phyloP scores from a whole-genome alignment of 2,797 vertebrate genomes.

The Dipus sagitta region DNA sequence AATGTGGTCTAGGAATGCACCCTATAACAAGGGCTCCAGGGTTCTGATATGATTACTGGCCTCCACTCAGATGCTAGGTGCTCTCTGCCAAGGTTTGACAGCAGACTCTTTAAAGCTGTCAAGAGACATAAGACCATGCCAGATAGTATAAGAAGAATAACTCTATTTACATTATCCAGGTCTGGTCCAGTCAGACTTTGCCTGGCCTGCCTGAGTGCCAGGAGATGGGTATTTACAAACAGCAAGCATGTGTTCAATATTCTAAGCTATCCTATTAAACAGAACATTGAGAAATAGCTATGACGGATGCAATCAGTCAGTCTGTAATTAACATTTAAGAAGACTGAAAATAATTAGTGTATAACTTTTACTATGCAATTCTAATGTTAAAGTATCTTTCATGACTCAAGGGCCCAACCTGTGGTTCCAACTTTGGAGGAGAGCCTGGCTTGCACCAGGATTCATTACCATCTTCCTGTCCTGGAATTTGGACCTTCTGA shows the following conservation, averaged over 20 bases:
- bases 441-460: not conserved
- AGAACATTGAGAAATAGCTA: conserved; percentile 3
- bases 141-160: not conserved
- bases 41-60: not conserved
- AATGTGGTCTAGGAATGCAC: not conserved
- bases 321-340: not conserved
- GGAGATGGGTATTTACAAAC: not conserved
- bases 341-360: not conserved
- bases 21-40: not conserved
- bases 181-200: not conserved
- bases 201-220: not conserved
- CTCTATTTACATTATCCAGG: not conserved
- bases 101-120: not conserved
- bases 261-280: conserved; percentile 19
- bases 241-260: not conserved
- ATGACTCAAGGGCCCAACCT: not conserved
- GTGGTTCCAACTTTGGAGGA: not conserved
- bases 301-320: not conserved
- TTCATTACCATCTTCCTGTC: not conserved
- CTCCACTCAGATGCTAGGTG: not conserved
- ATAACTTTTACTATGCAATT: not conserved
- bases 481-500: conserved; percentile 85
- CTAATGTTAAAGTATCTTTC: not conserved
- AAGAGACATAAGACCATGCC: not conserved
- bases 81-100: not conserved